A percentile compares a stretch with the other conserved stretches of the same genome.
Evolutionary conservation across 2,113 vertebrate species (phyloP).

Genomic region (Tamias sibiricus): DNA sequence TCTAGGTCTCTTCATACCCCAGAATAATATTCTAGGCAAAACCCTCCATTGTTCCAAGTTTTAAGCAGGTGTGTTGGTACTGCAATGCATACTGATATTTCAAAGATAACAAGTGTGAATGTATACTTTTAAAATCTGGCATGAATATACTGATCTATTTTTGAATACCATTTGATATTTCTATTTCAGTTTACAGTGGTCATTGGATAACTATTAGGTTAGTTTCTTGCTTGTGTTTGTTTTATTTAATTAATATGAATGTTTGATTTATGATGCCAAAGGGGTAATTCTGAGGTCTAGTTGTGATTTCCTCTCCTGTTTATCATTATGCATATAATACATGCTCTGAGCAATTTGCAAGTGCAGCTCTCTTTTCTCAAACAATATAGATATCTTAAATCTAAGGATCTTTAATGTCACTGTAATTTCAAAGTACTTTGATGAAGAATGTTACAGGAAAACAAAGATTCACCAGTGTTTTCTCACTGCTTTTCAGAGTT

Average conservation of each 20-base stretch:
- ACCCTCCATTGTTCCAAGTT: background rate
- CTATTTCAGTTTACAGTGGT: background rate
- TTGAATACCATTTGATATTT: background rate
- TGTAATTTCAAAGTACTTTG: background rate
- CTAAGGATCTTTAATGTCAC: background rate
- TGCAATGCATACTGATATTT: background rate
- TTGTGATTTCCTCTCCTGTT: background rate
- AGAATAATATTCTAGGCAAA: constrained; percentile 28
- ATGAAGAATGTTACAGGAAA: background rate
- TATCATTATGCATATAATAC: background rate
- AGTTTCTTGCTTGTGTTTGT: background rate
- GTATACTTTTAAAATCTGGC: background rate
- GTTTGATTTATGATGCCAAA: background rate
- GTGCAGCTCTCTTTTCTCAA: background rate
- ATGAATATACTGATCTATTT: background rate
- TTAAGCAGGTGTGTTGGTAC: background rate
- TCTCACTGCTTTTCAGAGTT: background rate
- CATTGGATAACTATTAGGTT: background rate
- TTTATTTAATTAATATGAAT: background rate
- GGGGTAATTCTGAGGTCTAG: background rate
- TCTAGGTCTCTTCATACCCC: background rate
- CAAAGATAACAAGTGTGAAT: background rate
- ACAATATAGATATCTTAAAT: background rate
- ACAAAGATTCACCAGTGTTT: background rate
- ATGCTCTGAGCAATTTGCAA: background rate